phyloP scores from a whole-genome alignment of 2,888 invertebrate genomes.

The Trachelus troglodyta region DNA sequence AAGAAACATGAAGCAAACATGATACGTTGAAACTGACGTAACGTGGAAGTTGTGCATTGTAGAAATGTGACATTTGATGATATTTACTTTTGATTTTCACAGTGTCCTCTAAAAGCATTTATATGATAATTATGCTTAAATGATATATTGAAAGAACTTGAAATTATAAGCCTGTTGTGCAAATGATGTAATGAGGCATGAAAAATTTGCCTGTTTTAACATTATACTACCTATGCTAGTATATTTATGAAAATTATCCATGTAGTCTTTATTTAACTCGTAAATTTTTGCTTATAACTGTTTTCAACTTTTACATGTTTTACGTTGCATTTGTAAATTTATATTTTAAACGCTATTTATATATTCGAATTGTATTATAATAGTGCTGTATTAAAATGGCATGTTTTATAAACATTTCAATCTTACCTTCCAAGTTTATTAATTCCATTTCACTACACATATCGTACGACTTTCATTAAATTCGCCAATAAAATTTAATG shows the following conservation, averaged over 20 bases:
- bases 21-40: conserved; percentile 33
- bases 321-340: conserved; percentile 58
- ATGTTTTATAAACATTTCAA: conserved; percentile 58
- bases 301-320: conserved; percentile 43
- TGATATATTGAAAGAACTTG: conserved; percentile 41
- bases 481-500: background rate
- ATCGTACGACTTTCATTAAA: background rate
- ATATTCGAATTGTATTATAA: conserved; percentile 61
- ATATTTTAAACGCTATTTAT: conserved; percentile 58
- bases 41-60: conserved; percentile 40
- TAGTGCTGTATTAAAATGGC: conserved; percentile 53
- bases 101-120: conserved; percentile 37
- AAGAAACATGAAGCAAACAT: conserved; percentile 19
- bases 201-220: conserved; percentile 45
- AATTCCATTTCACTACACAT: background rate
- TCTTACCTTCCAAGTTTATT: background rate
- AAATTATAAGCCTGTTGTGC: conserved; percentile 50
- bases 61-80: conserved; percentile 42
- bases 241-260: conserved; percentile 28
- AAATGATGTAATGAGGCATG: conserved; percentile 38
- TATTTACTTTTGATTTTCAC: conserved; percentile 47
- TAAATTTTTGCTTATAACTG: conserved; percentile 29
- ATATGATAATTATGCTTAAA: conserved; percentile 29
- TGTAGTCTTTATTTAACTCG: conserved; percentile 26
- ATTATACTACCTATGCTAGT: conserved; percentile 37